Conservation (phyloP, 1,140 invertebrate genomes). For the Daktulosphaira vitifoliae region DNA sequence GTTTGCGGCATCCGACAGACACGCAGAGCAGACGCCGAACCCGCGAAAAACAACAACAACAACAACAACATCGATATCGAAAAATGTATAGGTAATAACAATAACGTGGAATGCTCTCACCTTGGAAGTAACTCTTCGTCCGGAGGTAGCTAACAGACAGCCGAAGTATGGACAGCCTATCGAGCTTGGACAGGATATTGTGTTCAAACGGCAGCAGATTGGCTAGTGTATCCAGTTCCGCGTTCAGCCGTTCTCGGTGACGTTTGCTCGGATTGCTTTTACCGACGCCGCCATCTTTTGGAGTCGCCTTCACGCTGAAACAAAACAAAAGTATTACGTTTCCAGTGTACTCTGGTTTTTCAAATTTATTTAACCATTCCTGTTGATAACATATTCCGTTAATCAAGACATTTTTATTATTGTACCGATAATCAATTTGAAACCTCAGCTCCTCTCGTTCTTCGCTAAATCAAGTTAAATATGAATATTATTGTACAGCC, state of each 20-base stretch:
- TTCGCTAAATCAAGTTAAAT: too few species aligned
- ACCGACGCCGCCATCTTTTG: slow-evolving; percentile 91
- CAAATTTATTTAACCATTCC: too few species aligned
- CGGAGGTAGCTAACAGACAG: slow-evolving; percentile 95
- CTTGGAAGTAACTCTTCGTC: slow-evolving; percentile 99
- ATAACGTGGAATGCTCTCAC: slow-evolving; percentile 53
- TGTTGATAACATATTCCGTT: too few species aligned
- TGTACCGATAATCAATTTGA: too few species aligned
- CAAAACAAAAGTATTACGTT: too few species aligned
- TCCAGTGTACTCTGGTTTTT: too few species aligned
- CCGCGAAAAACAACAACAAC: too few species aligned
- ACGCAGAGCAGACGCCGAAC: slow-evolving; percentile 17
- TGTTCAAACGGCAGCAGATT: slow-evolving; percentile 96
- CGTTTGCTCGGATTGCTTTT: slow-evolving; percentile 98
- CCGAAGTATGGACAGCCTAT: slow-evolving; percentile 92
- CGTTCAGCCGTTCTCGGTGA: slow-evolving; percentile 93
- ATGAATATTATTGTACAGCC: too few species aligned
- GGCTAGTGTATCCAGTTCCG: slow-evolving; percentile 95
- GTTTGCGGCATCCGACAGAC: slow-evolving; percentile 32
- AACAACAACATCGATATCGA: too few species aligned
- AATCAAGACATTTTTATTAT: too few species aligned
- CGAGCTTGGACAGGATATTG: slow-evolving; percentile 94
- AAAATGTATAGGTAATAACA: too few species aligned
- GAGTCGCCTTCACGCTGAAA: slow-evolving; percentile 81
- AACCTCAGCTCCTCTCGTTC: too few species aligned